Conservation (phyloP, 1,140 invertebrate genomes). For the Lepidurus apus region DNA sequence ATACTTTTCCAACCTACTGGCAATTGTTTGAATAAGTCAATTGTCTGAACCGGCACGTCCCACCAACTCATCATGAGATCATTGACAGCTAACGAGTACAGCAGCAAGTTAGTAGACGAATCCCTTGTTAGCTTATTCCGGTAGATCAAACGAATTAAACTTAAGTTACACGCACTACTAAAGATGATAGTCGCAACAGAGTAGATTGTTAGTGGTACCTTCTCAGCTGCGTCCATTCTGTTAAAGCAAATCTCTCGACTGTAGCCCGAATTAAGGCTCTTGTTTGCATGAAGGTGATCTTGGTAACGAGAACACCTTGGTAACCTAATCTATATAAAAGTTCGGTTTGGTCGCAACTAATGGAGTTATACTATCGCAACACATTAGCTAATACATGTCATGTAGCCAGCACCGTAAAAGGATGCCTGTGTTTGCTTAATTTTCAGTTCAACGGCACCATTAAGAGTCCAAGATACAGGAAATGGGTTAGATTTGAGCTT, state of each 20-base stretch:
- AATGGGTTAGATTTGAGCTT: neutral
- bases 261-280: neutral
- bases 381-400: neutral
- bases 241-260: neutral
- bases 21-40: neutral
- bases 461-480: neutral
- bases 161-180: neutral
- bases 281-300: neutral
- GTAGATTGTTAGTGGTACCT: neutral
- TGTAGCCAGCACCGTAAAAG: neutral
- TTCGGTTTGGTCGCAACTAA: neutral
- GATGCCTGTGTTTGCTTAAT: neutral
- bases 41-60: neutral
- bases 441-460: neutral
- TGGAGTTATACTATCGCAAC: neutral
- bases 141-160: neutral
- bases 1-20: neutral
- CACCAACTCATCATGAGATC: slow-evolving; percentile 4
- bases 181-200: neutral
- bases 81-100: neutral
- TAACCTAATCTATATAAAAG: neutral
- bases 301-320: slow-evolving; percentile 6
- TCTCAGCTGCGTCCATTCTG: neutral
- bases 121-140: neutral
- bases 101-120: neutral